phyloP scores from a whole-genome alignment of 2,797 vertebrate genomes.

The Phataginus tetradactyla region DNA sequence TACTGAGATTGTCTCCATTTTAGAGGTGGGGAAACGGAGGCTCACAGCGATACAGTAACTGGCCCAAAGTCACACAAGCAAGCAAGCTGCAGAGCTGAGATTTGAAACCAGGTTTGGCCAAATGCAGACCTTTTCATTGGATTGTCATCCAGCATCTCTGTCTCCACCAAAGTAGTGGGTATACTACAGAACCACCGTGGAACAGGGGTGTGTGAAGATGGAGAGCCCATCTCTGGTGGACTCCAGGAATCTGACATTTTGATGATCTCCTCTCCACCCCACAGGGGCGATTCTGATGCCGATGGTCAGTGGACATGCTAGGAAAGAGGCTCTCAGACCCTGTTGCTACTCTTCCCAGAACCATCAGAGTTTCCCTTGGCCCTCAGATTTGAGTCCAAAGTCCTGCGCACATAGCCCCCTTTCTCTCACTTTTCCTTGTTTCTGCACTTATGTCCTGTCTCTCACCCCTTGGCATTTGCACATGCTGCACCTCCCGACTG shows the following conservation, averaged over 20 bases:
- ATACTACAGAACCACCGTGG: background rate
- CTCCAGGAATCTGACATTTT: background rate
- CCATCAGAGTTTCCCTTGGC: background rate
- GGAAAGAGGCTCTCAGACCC: background rate
- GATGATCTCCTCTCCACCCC: no score
- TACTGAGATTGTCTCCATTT: background rate
- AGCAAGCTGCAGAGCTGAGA: background rate
- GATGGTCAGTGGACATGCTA: background rate
- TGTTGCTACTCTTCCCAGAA: background rate
- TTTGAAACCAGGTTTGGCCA: background rate
- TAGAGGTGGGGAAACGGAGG: background rate
- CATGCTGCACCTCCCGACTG: fast-evolving
- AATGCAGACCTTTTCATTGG: background rate
- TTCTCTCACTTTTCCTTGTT: background rate
- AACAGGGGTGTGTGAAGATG: background rate
- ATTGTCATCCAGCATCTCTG: background rate
- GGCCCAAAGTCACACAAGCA: background rate
- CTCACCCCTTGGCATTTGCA: background rate
- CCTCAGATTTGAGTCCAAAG: background rate
- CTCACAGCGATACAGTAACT: background rate
- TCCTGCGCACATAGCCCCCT: background rate
- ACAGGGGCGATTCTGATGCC: background rate
- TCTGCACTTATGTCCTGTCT: background rate
- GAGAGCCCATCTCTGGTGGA: no score
- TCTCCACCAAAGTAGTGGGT: background rate